phyloP scores from a whole-genome alignment of 1,140 invertebrate species.

The Himalopsyche phryganea region DNA sequence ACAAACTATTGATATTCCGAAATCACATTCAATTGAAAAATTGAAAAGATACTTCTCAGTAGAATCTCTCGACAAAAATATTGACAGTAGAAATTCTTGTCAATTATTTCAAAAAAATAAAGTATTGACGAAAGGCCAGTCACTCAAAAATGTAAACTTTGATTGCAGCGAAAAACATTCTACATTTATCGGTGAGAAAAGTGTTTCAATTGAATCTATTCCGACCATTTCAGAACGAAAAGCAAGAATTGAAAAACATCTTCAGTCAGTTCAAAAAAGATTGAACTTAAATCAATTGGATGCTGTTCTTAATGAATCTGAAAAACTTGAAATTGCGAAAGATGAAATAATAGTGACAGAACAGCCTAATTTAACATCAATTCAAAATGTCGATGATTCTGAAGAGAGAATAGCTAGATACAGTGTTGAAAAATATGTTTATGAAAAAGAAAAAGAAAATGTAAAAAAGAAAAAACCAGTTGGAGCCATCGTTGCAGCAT shows the following conservation, averaged over 20 bases:
- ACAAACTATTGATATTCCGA: constrained; percentile 28
- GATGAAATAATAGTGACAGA: background rate
- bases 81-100: too few species aligned
- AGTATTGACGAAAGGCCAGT: background rate
- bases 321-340: background rate
- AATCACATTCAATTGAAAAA: constrained; percentile 11
- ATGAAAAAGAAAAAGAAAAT: constrained; percentile 13
- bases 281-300: background rate
- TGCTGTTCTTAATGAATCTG: background rate
- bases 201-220: constrained; percentile 22
- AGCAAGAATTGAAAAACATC: constrained; percentile 27
- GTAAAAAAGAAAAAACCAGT: constrained; percentile 15
- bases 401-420: too few species aligned
- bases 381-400: background rate
- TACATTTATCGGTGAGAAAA: background rate
- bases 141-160: background rate
- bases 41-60: constrained; percentile 29
- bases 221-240: constrained; percentile 27
- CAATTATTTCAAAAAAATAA: too few species aligned
- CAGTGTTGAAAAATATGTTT: too few species aligned
- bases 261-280: constrained; percentile 18
- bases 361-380: background rate
- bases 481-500: constrained; percentile 24
- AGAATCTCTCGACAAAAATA: constrained; percentile 12
- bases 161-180: background rate